Base-by-base conservation (phyloP, 1,140 invertebrate species). In the Zaprionus inermis region DNA sequence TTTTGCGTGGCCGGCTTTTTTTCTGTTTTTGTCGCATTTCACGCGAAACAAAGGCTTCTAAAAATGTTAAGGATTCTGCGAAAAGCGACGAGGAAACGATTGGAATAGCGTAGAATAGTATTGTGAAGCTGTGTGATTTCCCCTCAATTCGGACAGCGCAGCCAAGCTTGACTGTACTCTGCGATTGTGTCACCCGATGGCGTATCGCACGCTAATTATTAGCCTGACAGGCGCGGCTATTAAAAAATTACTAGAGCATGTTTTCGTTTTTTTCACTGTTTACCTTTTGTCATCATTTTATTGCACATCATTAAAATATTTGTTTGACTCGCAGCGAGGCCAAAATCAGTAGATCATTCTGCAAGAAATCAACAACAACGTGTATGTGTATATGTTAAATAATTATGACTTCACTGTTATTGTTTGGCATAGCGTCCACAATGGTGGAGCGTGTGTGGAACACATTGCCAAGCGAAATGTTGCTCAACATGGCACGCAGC, bases 171-270 rank as follows among this genome's bases (percentile, higher is more conserved):
- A 16, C 38, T 16, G 6, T 16, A 32, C 7, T 32, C 9, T 56
- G 18, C 16, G 14, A 44, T 20, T 18, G 34, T 58, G 44, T 49
- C 44, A 49, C 18, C 18, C 44, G 44, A 44, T 22, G 4, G 18
- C 9, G 44, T 3, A 49, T 49, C 44, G 44, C 18, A 5, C 1
- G 0, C 16, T 68, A 68, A 11, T 49, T 44, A 44, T n/a, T n/a
- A n/a, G 14, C 36, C 14, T 6, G 14, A 38, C 14, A n/a, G n/a
- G 34, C 11, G 4, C 11, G 14, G 14, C 14, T n/a, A 41, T 41
- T 38, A 41, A 20, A 49, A 56, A 61, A 56, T 73, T 56, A 73
- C 38, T 61, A 61, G 71, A 73, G 71, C 71, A 68, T 73, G 49
- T 36, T 52, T 14, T 36, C n/a, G 24, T 28, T 28, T 28, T 5